A percentile compares a stretch with the other conserved stretches of the same genome.
These are phyloP conservation scores for Lithophane semibrunnea DNA, from an alignment of 2,888 invertebrate genomes.

Conservation along the genomic window DNA sequence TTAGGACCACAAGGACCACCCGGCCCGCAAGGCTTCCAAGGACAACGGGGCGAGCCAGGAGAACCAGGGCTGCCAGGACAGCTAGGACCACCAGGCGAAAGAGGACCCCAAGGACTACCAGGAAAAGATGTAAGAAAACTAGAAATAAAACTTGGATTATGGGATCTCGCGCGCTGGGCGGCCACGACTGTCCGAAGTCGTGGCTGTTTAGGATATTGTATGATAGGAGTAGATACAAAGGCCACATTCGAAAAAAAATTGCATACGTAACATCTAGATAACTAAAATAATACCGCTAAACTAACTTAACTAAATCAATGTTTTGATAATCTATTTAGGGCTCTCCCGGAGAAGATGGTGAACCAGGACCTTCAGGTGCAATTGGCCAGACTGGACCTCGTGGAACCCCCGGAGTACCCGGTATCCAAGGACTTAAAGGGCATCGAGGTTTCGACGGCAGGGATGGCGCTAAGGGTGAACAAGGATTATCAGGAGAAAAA, in stretches of 20 bases:
- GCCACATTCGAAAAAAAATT: not conserved
- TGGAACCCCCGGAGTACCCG: constrained; percentile 94
- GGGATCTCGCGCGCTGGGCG: no score
- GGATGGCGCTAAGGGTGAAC: constrained; percentile 95
- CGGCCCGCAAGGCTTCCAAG: constrained; percentile 95
- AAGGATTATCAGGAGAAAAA: constrained; percentile 94
- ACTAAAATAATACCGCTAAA: not conserved
- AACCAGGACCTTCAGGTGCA: constrained; percentile 93
- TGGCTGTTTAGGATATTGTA: no score
- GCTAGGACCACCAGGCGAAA: constrained; percentile 92
- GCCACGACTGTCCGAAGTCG: no score
- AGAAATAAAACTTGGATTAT: not conserved
- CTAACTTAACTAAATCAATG: no score
- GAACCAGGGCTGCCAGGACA: constrained; percentile 93
- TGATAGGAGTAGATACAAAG: not conserved
- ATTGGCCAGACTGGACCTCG: constrained; percentile 93
- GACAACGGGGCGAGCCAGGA: constrained; percentile 94
- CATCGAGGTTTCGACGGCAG: constrained; percentile 95
- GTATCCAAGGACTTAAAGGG: constrained; percentile 95
- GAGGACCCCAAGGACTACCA: constrained; percentile 93
- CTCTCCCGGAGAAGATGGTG: constrained; percentile 95
- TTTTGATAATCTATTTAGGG: constrained; percentile 87
- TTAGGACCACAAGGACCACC: constrained; percentile 88
- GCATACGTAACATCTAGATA: not conserved
- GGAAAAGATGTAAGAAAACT: constrained; percentile 93